phyloP scores from a whole-genome alignment of 1,140 invertebrate species.

The Hypothenemus hampei region DNA sequence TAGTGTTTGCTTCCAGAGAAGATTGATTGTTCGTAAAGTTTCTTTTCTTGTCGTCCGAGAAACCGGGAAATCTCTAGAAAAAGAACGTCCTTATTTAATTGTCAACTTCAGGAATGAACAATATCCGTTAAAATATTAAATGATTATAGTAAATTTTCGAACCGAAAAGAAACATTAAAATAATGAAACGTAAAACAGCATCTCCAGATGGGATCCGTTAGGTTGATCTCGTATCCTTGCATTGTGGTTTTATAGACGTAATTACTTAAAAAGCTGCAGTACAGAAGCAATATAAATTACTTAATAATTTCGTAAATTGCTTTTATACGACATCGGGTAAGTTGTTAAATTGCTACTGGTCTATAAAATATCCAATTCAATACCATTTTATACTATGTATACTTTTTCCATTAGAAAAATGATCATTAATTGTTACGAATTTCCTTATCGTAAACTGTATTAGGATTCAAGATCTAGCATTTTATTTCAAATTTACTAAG shows the following conservation, averaged over 20 bases:
- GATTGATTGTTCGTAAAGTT: slow-evolving; percentile 29
- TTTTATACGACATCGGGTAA: slow-evolving; percentile 7
- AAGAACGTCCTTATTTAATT: neutral
- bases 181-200: slow-evolving; percentile 14
- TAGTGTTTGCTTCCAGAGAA: slow-evolving; percentile 32
- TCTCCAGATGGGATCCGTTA: slow-evolving; percentile 8
- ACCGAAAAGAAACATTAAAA: slow-evolving; percentile 7
- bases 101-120: neutral
- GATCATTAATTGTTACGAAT: no score
- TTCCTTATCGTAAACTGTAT: no score
- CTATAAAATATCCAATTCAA: no score
- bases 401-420: no score
- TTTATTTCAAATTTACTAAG: no score
- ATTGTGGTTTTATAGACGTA: slow-evolving; percentile 20
- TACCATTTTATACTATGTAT: no score
- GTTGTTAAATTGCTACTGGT: slow-evolving; percentile 3
- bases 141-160: slow-evolving; percentile 1
- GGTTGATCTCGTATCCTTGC: slow-evolving; percentile 11
- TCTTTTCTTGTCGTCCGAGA: slow-evolving; percentile 2
- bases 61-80: slow-evolving; percentile 1
- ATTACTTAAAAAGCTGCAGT: slow-evolving; percentile 22
- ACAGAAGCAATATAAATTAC: slow-evolving; percentile 12
- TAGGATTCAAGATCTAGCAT: no score
- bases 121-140: neutral
- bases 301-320: slow-evolving; percentile 21